Evolutionary conservation across 53 echinoderm and acorn worm species (phyloP).

Genomic region (Echinometra lucunter): DNA sequence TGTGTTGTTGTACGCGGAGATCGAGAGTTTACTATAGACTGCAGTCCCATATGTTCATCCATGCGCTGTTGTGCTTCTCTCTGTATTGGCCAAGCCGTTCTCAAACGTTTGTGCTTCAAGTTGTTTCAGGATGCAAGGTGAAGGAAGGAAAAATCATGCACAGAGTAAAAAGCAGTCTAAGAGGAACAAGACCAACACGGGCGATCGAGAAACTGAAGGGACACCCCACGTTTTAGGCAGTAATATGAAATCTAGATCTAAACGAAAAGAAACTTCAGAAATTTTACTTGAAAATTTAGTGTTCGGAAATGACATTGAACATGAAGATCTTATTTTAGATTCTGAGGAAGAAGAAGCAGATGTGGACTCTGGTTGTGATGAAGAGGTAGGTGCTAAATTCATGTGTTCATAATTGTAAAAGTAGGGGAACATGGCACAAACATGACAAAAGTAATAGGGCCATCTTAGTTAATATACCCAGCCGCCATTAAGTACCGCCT

Average conservation of each 20-base stretch:
- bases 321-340: background rate
- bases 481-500: no score
- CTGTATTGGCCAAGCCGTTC: background rate
- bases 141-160: background rate
- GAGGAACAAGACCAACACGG: background rate
- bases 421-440: no score
- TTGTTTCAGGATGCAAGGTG: background rate
- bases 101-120: background rate
- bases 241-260: background rate
- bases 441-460: no score
- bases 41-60: background rate
- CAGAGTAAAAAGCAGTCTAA: background rate
- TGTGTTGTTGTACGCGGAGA: background rate
- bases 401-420: no score
- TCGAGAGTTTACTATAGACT: background rate
- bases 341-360: background rate
- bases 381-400: background rate
- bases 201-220: background rate
- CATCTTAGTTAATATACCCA: no score
- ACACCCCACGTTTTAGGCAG: conserved; percentile 23
- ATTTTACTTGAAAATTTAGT: conserved; percentile 25
- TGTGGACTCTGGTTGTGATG: background rate
- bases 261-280: background rate
- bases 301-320: conserved; percentile 36
- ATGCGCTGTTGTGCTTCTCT: background rate